phyloP scores from a whole-genome alignment of 1,140 invertebrate species.

The Brachionus plicatilis region DNA sequence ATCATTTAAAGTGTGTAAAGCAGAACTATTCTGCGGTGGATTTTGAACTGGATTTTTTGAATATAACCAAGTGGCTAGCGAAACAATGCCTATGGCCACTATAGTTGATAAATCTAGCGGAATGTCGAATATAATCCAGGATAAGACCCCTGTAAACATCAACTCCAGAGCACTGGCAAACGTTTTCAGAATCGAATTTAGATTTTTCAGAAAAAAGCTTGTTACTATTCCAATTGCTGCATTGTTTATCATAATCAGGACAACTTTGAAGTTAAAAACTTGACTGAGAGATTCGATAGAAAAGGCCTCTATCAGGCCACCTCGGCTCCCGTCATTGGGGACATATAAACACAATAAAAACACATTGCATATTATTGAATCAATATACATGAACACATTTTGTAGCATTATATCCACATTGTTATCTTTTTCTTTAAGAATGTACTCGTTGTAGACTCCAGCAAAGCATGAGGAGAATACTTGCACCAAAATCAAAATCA shows the following conservation, averaged over 20 bases:
- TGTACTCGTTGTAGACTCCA: slow-evolving; percentile 91
- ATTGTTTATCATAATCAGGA: slow-evolving; percentile 75
- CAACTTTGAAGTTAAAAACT: slow-evolving; percentile 60
- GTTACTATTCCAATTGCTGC: slow-evolving; percentile 84
- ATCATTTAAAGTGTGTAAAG: not conserved
- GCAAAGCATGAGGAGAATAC: slow-evolving; percentile 85
- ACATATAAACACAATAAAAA: slow-evolving; percentile 60
- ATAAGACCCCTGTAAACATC: slow-evolving; percentile 79
- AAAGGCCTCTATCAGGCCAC: not conserved
- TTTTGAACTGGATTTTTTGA: slow-evolving; percentile 20
- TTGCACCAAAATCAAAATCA: slow-evolving; percentile 62
- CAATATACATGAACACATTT: slow-evolving; percentile 90
- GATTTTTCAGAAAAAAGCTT: slow-evolving; percentile 81
- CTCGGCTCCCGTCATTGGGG: slow-evolving; percentile 52
- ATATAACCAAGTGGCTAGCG: slow-evolving; percentile 76
- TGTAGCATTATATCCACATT: slow-evolving; percentile 83
- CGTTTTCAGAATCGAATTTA: slow-evolving; percentile 92
- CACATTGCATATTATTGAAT: slow-evolving; percentile 84
- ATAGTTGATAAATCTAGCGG: slow-evolving; percentile 75
- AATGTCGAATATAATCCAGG: slow-evolving; percentile 80
- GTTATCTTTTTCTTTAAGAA: slow-evolving; percentile 72
- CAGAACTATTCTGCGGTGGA: not conserved
- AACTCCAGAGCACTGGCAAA: slow-evolving; percentile 89
- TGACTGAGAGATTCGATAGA: slow-evolving; percentile 34
- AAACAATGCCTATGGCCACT: slow-evolving; percentile 74